Evolutionary conservation across 2,113 vertebrate genomes (phyloP).

Genomic region (Ochotona curzoniae): DNA sequence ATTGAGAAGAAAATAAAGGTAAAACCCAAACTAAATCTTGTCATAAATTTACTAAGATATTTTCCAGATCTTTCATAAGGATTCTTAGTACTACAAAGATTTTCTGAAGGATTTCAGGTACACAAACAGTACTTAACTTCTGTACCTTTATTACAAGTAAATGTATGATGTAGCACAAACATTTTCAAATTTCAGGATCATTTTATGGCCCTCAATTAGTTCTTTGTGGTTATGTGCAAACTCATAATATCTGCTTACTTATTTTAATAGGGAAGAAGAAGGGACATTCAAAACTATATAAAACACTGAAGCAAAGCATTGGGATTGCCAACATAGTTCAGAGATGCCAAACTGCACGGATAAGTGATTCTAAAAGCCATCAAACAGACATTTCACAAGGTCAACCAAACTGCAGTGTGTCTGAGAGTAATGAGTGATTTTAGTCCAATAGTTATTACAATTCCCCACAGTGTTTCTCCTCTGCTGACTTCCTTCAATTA

Average conservation of each 20-base stretch:
- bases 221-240: background rate
- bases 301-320: constrained; percentile 64
- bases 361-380: constrained; percentile 74
- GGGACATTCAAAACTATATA: constrained; percentile 46
- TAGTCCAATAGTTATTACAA: constrained; percentile 62
- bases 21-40: constrained; percentile 27
- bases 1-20: background rate
- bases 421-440: constrained; percentile 68
- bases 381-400: constrained; percentile 73
- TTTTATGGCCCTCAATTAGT: background rate
- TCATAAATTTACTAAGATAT: background rate
- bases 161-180: constrained; percentile 1
- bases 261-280: constrained; percentile 20
- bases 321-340: constrained; percentile 62
- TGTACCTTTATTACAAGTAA: background rate
- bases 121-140: background rate
- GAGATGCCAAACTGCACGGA: constrained; percentile 62
- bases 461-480: constrained; percentile 8
- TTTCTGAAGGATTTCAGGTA: constrained; percentile 3
- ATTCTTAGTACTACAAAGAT: constrained; percentile 19
- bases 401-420: constrained; percentile 57
- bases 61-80: background rate
- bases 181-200: constrained; percentile 39
- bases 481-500: constrained; percentile 12
- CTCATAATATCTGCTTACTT: background rate